These are phyloP conservation scores for Incurvaria masculella DNA, from an alignment of 2,888 invertebrate genomes.

Conservation along the genomic window DNA sequence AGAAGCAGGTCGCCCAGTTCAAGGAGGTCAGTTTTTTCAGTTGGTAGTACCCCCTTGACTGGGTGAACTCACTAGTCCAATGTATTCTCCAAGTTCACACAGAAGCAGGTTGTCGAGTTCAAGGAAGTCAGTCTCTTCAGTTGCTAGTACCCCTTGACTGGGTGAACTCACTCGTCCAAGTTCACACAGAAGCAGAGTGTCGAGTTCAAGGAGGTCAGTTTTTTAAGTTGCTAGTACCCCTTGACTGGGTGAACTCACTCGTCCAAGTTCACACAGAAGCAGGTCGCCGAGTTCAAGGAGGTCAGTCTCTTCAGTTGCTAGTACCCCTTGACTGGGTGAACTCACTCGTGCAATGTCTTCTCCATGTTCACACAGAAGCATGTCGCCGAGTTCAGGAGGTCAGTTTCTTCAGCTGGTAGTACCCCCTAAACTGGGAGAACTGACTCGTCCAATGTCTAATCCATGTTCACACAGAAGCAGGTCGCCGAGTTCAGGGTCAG, in stretches of 20 bases:
- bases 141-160: too few relatives aligned
- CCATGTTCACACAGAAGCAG: constrained; percentile 95
- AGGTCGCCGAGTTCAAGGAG: constrained; percentile 96
- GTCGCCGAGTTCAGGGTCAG: constrained; percentile 92
- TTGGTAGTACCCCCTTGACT: too few relatives aligned
- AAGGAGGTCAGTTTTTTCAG: constrained; percentile 86
- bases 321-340: constrained; percentile 90
- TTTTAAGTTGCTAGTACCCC: too few relatives aligned
- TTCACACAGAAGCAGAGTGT: constrained; percentile 95
- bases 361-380: constrained; percentile 96
- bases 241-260: constrained; percentile 93
- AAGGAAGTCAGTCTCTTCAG: constrained; percentile 72
- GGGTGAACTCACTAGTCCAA: constrained; percentile 97
- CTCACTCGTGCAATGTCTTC: constrained; percentile 96
- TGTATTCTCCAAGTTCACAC: constrained; percentile 96
- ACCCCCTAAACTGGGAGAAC: constrained; percentile 91
- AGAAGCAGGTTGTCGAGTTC: constrained; percentile 95
- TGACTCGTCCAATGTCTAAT: constrained; percentile 97
- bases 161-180: constrained; percentile 96
- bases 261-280: constrained; percentile 96
- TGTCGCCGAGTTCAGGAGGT: constrained; percentile 95
- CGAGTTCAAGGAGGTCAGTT: constrained; percentile 90
- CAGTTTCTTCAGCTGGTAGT: too few relatives aligned
- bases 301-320: constrained; percentile 54
- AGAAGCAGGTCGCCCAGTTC: constrained; percentile 95